Percentiles rank a stretch among this genome's conserved stretches.
These are phyloP conservation scores for Archips crataeganus DNA, from an alignment of 2,888 invertebrate species.

Conservation along the genomic window DNA sequence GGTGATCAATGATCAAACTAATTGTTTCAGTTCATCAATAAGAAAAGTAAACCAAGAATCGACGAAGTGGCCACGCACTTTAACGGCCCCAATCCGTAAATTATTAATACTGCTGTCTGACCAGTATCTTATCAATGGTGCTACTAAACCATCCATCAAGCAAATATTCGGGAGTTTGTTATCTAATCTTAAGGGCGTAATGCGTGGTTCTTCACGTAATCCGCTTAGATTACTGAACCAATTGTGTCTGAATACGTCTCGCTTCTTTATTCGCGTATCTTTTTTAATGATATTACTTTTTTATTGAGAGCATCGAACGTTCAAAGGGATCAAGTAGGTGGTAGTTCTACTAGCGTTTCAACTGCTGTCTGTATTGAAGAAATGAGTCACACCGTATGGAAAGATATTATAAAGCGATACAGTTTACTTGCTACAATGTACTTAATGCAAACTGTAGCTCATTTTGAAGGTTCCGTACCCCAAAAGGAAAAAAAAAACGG, in stretches of 20 bases:
- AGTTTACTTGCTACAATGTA: too few species aligned
- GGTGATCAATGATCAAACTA: too few species aligned
- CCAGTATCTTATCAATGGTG: constrained; percentile 39
- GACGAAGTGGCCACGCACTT: not conserved
- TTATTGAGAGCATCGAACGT: too few species aligned
- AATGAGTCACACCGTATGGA: too few species aligned
- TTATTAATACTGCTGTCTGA: constrained; percentile 8
- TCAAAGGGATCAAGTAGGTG: not conserved
- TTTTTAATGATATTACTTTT: not conserved
- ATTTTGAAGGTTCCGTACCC: too few species aligned
- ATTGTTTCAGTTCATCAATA: too few species aligned
- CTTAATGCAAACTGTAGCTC: too few species aligned
- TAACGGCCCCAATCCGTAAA: constrained; percentile 4
- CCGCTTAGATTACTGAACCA: not conserved
- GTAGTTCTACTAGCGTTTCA: too few species aligned
- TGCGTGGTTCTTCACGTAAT: constrained; percentile 16
- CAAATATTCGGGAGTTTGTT: constrained; percentile 24
- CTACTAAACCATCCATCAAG: constrained; percentile 26
- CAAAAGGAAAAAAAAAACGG: too few species aligned
- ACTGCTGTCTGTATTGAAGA: too few species aligned
- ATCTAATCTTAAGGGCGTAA: constrained; percentile 30
- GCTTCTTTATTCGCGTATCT: not conserved
- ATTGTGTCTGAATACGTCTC: not conserved
- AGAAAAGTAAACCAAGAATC: not conserved
- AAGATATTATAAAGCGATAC: too few species aligned